phyloP scores from a whole-genome alignment of 2,797 vertebrate genomes.

The Phataginus tricuspis region DNA sequence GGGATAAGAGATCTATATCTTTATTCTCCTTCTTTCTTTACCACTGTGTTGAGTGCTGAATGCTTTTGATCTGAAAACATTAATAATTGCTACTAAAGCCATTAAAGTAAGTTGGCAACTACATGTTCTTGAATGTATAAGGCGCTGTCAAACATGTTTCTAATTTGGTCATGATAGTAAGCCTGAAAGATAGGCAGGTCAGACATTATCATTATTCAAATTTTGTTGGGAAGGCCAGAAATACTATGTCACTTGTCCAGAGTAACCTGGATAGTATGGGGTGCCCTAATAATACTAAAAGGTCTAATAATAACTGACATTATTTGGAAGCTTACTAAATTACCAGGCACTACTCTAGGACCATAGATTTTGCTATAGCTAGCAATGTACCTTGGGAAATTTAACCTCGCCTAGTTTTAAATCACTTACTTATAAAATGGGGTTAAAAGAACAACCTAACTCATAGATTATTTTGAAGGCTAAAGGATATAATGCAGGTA shows the following conservation, averaged over 20 bases:
- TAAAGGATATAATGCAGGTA: background rate
- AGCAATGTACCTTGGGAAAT: background rate
- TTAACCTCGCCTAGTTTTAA: background rate
- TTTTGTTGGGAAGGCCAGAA: background rate
- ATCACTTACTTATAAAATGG: background rate
- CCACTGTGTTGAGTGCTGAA: background rate
- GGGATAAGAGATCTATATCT: background rate
- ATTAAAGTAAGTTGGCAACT: background rate
- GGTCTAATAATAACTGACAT: background rate
- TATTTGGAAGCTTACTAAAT: conserved; percentile 22
- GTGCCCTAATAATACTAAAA: background rate
- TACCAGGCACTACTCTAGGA: background rate
- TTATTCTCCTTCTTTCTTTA: background rate
- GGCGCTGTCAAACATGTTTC: background rate
- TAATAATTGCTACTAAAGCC: background rate
- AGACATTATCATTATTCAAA: background rate
- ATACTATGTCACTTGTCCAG: background rate
- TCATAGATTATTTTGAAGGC: background rate
- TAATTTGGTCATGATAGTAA: background rate
- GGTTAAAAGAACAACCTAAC: background rate
- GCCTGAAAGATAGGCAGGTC: background rate
- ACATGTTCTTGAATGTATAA: background rate
- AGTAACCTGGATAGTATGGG: background rate
- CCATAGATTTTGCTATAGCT: background rate
- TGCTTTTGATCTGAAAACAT: background rate